phyloP scores from a whole-genome alignment of 2,888 invertebrate species.

The Plutella xylostella region DNA sequence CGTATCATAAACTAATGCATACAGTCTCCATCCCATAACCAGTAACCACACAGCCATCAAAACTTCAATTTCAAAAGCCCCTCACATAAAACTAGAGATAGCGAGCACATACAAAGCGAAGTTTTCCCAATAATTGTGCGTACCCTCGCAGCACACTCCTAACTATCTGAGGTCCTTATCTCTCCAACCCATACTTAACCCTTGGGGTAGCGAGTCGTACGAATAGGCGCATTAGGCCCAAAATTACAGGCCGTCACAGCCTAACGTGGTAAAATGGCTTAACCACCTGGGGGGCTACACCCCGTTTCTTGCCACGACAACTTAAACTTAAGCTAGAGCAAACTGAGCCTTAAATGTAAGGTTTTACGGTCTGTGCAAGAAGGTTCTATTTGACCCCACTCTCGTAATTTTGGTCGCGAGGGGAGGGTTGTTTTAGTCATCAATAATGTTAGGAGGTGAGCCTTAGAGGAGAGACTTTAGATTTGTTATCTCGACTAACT shows the following conservation, averaged over 20 bases:
- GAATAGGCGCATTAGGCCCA: slow-evolving; percentile 68
- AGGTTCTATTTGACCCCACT: slow-evolving; percentile 65
- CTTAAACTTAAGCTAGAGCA: slow-evolving; percentile 19
- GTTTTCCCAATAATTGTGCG: too few species aligned
- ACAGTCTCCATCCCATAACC: too few species aligned
- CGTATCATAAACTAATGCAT: too few species aligned
- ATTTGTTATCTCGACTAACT: slow-evolving; percentile 26
- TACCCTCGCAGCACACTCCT: too few species aligned
- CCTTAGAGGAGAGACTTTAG: slow-evolving; percentile 43
- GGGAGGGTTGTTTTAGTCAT: slow-evolving; percentile 56
- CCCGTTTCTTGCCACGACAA: slow-evolving; percentile 17
- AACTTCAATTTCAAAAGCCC: too few species aligned
- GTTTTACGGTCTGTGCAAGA: slow-evolving; percentile 11
- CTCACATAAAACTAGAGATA: too few species aligned
- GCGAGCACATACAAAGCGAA: too few species aligned
- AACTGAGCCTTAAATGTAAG: background rate
- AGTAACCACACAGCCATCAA: too few species aligned
- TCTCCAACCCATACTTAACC: slow-evolving; percentile 59
- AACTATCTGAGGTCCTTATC: slow-evolving; percentile 56
- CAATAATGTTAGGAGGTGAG: slow-evolving; percentile 64
- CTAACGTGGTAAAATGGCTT: slow-evolving; percentile 66
- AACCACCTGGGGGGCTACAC: slow-evolving; percentile 60
- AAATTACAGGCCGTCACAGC: slow-evolving; percentile 68
- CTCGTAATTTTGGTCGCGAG: slow-evolving; percentile 20
- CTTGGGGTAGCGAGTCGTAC: slow-evolving; percentile 64